A percentile compares a stretch with the other conserved stretches of the same genome.
These are phyloP conservation scores for Thecophora atra DNA, from an alignment of 2,888 invertebrate genomes.

Conservation along the genomic window DNA sequence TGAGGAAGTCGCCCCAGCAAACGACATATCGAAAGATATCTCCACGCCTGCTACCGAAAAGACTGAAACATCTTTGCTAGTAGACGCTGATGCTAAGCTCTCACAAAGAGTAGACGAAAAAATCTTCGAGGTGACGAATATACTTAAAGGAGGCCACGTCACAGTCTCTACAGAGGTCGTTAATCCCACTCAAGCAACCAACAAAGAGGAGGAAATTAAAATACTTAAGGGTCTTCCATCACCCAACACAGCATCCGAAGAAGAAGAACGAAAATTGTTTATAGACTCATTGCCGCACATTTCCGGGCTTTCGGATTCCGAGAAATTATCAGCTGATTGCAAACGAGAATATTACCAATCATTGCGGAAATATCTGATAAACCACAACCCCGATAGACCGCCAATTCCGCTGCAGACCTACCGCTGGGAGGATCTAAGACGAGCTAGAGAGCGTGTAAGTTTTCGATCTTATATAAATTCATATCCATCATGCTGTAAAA, in stretches of 20 bases:
- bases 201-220: conserved; percentile 46
- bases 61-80: conserved; percentile 36
- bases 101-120: conserved; percentile 57
- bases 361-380: conserved; percentile 60
- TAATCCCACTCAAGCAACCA: neutral
- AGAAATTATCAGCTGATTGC: conserved; percentile 58
- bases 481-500: neutral
- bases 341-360: conserved; percentile 64
- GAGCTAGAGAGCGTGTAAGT: conserved; percentile 71
- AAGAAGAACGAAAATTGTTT: conserved; percentile 59
- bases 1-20: neutral
- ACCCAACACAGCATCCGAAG: conserved; percentile 58
- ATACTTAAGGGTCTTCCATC: conserved; percentile 52
- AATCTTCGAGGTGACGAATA: conserved; percentile 58
- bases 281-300: conserved; percentile 63
- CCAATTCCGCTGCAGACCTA: conserved; percentile 80
- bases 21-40: neutral
- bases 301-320: conserved; percentile 54
- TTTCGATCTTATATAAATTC: neutral
- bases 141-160: conserved; percentile 48
- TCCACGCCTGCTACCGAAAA: conserved; percentile 13
- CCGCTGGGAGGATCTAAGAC: conserved; percentile 81
- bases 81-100: conserved; percentile 43
- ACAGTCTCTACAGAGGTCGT: conserved; percentile 17
- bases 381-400: conserved; percentile 65